Evolutionary conservation across 2,113 vertebrate genomes (phyloP), one percentile per base, ranked within the genome.

Genomic region (Acrocephalus kingi): DNA sequence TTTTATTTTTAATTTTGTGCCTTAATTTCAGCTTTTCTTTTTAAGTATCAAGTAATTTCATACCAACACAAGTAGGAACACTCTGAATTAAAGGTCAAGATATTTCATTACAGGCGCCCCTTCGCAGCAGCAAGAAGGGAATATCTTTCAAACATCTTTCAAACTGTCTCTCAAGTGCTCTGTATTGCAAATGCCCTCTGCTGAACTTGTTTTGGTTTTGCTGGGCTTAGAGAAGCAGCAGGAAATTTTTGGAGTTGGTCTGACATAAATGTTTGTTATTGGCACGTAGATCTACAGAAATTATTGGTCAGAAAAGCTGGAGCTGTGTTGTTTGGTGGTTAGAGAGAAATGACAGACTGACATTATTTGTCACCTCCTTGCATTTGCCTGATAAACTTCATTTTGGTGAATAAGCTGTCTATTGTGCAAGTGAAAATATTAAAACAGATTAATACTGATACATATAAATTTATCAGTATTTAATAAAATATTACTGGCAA

Each of bases 51-150:
- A 83, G 25, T 90, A 16, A 90, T 88, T 93, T 73, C 59, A 48
- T 62, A 67, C 5, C 46, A 77, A 62, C 86, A 77, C 20, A 55
- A 86, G 89, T 41, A 74, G 43, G 83, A 86, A 43, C 37, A 63
- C 37, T 89, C 39, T 35, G 92, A 92, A 92, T 88, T 83, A 92
- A 88, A 97, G 90, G 94, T 93, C 92, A 93, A 76, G 48, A 52
- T 84, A 63, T 94, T 88, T 96, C 94, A 94, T 93, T 96, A 94
- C 55, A 88, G 28, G 23, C 79, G 63, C 64, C 71, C 51, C 63
- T 83, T 94, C 9, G 15, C 55, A 94, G 92, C 46, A 86, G 85
- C 78, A 83, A 73, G 79, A 92, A 83, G 59, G 49, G 59, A 95
- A n/a, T 69, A 86, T 59, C 90, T 94, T 66, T 94, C 92, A 91